A percentile compares a stretch with the other conserved stretches of the same genome.
These are phyloP conservation scores for Apogon hyalosoma DNA, from an alignment of 2,797 vertebrate genomes.

Conservation along the genomic window DNA sequence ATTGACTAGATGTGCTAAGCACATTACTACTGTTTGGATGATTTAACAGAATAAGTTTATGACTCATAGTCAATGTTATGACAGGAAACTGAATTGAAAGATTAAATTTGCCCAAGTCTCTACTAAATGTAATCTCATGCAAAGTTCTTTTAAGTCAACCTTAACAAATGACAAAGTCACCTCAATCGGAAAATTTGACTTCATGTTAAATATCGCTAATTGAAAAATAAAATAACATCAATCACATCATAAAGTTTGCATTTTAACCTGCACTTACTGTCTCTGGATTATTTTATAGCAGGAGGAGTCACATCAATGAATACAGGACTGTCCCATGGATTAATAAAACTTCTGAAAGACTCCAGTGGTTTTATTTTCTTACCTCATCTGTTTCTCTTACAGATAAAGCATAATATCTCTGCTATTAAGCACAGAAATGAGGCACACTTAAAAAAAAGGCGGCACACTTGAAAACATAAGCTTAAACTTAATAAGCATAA, in stretches of 20 bases:
- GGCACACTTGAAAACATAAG: conserved; percentile 14
- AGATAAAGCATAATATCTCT: conserved; percentile 1
- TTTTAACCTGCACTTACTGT: neutral
- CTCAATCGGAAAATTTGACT: neutral
- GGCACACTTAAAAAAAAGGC: neutral
- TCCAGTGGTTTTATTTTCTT: neutral
- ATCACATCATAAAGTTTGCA: neutral
- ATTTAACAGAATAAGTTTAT: neutral
- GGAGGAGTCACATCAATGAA: conserved; percentile 7
- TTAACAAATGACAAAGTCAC: conserved; percentile 4
- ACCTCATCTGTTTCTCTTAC: conserved; percentile 7
- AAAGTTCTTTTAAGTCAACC: neutral
- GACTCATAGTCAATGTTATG: too few species aligned
- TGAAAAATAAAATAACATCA: neutral
- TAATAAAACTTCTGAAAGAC: neutral
- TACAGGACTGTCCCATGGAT: neutral
- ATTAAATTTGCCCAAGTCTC: neutral
- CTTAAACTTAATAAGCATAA: conserved; percentile 5
- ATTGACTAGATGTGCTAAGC: too few species aligned
- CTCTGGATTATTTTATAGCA: neutral
- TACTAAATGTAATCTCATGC: neutral
- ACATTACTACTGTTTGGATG: neutral
- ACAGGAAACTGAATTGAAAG: neutral
- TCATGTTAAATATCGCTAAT: neutral
- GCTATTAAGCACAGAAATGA: neutral